Base-by-base conservation (phyloP, 2,797 vertebrate species). In the Tragopan temminckii region DNA sequence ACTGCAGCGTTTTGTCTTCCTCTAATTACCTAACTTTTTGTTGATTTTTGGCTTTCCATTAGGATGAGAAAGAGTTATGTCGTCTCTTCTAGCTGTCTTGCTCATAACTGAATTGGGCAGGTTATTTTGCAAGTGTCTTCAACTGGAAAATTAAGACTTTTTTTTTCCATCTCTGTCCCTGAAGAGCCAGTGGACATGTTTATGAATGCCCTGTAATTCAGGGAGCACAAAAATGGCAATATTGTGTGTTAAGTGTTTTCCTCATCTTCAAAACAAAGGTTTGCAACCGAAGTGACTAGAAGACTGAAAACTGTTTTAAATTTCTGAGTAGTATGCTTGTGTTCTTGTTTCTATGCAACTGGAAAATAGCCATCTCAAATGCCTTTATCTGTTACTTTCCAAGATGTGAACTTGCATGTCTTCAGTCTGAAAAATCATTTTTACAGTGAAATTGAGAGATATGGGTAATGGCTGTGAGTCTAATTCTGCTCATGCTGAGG, bases 101-200 rank as follows among this genome's bases (percentile, higher is more conserved):
- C 43, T 84, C 27, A 13, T 89, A 94, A 91, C 80, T 91, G 83
- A 93, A 52, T 53, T 70, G 80, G 80, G 69, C 85, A 95, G 81
- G 74, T 91, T 88, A 88, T 96, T 94, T 94, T 94, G 74, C 85
- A 90, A 57, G 89, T 81, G 77, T 91, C 74, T 93, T 94, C 90
- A 91, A 64, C 80, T 92, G 91, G 95, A 94, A 96, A 96, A 92
- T 92, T 88, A 88, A 83, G 80, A 91, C 77, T 91, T 89, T 64
- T 77, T 82, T 85, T 91, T 90, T 82, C 61, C 59, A 63, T 85
- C 42, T 61, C 66, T 86, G 33, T 93, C 86, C 24, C 33, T 70
- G 15, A 81, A 79, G 76, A 95, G 19, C 85, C 59, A 85, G 31
- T 74, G 55, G 17, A 35, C 43, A 1, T 85, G 36, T 88, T 95